These are phyloP conservation scores for Chrysodeixis includens DNA, from an alignment of 2,888 invertebrate genomes.

Conservation along the genomic window DNA sequence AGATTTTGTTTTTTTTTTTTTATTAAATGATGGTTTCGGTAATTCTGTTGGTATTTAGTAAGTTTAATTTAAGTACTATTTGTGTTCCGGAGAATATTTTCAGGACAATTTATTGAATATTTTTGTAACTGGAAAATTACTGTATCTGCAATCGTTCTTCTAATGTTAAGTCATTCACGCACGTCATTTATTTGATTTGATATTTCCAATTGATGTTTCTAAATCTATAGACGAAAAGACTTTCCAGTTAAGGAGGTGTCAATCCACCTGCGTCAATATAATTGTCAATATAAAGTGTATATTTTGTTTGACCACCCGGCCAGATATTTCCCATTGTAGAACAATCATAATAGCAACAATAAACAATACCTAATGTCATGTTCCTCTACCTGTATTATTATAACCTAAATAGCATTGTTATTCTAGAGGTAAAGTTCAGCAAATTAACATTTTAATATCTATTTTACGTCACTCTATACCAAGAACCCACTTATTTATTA, in stretches of 20 bases:
- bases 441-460: slow-evolving; percentile 1
- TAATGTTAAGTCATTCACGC: not conserved
- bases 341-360: not conserved
- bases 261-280: not conserved
- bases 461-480: not conserved
- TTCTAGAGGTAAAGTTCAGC: not conserved
- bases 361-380: not conserved
- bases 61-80: no score
- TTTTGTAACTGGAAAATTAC: no score
- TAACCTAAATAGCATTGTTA: not conserved
- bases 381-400: no score
- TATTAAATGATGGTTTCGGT: no score
- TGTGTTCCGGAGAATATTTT: no score
- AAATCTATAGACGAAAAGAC: no score
- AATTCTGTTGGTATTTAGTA: no score
- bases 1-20: no score
- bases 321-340: not conserved
- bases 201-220: no score
- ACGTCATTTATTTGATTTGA: not conserved
- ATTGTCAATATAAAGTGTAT: not conserved
- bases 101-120: no score
- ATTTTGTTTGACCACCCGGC: not conserved
- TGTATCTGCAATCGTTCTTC: not conserved
- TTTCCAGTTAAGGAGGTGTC: not conserved
- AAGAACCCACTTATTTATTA: not conserved